Evolutionary conservation across 64 coral and sea anemone species (phyloP).

Genomic region (Cladopsammia gracilis): DNA sequence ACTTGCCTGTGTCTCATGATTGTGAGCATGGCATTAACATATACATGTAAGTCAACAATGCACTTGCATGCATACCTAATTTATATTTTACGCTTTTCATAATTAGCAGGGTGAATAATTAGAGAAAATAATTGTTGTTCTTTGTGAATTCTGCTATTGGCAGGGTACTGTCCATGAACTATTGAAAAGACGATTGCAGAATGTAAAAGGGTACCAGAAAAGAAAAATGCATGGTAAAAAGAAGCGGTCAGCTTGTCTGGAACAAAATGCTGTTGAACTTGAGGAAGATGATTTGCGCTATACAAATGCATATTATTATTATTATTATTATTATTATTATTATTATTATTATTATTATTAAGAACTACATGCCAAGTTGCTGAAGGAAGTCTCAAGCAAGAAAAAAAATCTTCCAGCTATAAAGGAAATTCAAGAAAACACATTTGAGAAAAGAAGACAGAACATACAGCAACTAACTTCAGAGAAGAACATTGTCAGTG

Average conservation of each 20-base stretch:
- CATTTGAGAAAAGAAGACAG: background rate
- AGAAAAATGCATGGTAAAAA: background rate
- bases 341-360: no score
- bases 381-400: background rate
- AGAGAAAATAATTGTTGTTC: background rate
- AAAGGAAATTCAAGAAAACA: slow-evolving; percentile 14
- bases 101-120: background rate
- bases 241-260: background rate
- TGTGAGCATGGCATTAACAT: no score
- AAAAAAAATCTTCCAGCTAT: background rate
- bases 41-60: no score
- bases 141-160: background rate
- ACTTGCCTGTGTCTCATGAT: no score
- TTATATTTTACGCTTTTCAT: no score
- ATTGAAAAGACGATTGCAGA: slow-evolving; percentile 1
- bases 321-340: no score
- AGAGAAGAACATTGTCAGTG: background rate
- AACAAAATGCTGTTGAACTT: background rate
- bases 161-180: background rate
- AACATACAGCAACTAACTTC: background rate
- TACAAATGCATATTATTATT: no score
- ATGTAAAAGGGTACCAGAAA: background rate
- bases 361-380: background rate
- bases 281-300: background rate
- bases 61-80: no score